Base-by-base conservation (phyloP, 2,797 vertebrate species). In the Notolepis coatsorum region DNA sequence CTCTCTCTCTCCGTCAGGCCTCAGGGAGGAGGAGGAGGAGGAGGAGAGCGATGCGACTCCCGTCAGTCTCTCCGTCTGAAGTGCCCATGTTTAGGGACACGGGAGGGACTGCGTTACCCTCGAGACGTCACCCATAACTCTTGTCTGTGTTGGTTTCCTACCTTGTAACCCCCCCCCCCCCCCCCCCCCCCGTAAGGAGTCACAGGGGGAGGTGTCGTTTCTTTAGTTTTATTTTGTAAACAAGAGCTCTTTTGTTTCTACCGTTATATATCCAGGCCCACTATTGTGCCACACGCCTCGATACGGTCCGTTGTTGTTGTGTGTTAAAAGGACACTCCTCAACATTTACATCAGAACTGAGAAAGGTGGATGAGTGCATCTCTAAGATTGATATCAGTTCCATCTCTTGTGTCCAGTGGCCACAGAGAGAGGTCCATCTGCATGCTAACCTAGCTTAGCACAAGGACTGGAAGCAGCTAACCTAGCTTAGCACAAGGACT, bases 221-320 rank as follows among this genome's bases (percentile, higher is more conserved):
- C 7, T 31, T 80, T 39, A 1, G 43, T 81, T 74, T 66, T 15
- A 68, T n/a, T n/a, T n/a, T 49, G 13, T 31, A 69, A 64, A 13
- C 65, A 77, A 73, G 46, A 58, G 69, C 45, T 73, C 77, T 84
- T n/a, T 82, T 75, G 57, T 75, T 66, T 81, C 72, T 81, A 65
- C 72, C 77, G 71, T 82, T 48, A 56, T 52, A 56, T 52, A 45
- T 78, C 43, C 53, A 18, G 15, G 5, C 43, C 7, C 3, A 47
- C 24, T 7, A 6, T 18, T 41, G 13, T 38, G 3, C n/a, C 33
- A 55, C 5, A 27, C 39, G 3, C 9, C 55, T 64, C 33, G 47
- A 7, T 30, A 9, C 43, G 42, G 10, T 37, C 25, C 10, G 12
- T 24, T 60, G n/a, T 50, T n/a, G n/a, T n/a, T n/a, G n/a, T n/a